A percentile compares a stretch with the other conserved stretches of the same genome.
phyloP scores from a whole-genome alignment of 2,113 vertebrate species.

The Microcebus lehilahytsara region DNA sequence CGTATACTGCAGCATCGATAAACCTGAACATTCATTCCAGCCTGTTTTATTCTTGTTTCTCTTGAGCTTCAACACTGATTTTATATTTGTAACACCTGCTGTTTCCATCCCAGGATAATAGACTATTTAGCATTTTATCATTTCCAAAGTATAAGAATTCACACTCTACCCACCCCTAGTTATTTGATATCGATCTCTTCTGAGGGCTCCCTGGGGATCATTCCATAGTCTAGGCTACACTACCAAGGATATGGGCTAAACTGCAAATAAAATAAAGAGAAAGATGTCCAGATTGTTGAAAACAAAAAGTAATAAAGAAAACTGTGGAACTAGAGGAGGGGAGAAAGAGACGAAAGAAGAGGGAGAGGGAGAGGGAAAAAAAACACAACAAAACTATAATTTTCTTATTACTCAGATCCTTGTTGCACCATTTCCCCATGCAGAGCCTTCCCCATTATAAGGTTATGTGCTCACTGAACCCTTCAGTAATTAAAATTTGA shows the following conservation, averaged over 20 bases:
- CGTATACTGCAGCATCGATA: not conserved
- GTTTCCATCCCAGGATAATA: conserved; percentile 58
- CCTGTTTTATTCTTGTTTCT: conserved; percentile 44
- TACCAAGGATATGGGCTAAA: not conserved
- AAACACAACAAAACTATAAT: not conserved
- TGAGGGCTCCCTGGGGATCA: not conserved
- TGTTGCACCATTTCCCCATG: not conserved
- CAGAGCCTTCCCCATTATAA: not conserved
- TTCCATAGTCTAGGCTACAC: not conserved
- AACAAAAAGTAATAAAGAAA: not conserved
- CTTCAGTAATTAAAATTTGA: not conserved
- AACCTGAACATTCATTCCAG: not conserved
- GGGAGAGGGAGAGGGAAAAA: not conserved
- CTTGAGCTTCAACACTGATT: conserved; percentile 47
- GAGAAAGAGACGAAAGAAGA: not conserved
- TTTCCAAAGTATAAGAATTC: conserved; percentile 46
- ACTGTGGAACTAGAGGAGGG: not conserved
- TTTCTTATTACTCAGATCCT: not conserved
- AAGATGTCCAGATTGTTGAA: not conserved
- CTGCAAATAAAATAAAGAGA: not conserved
- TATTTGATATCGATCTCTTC: conserved; percentile 53
- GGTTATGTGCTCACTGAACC: not conserved
- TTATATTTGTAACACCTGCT: conserved; percentile 61
- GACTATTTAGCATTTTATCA: conserved; percentile 67
- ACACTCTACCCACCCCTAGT: not conserved